Base-by-base conservation (phyloP, 1,140 invertebrate species). In the Megalopta genalis region DNA sequence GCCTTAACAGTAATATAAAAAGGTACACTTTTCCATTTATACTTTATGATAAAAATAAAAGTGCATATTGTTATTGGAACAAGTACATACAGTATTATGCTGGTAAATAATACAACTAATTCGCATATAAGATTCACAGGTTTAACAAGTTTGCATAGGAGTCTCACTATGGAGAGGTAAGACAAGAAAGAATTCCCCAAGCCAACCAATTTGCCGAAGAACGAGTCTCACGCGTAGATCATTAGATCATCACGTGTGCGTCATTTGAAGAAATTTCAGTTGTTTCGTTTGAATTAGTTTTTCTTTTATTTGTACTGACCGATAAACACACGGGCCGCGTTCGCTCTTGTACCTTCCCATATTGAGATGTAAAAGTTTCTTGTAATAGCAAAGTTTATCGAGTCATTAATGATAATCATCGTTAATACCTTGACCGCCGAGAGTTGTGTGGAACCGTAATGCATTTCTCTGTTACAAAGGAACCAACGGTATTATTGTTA, bases 1-100 rank as follows among this genome's bases (percentile, higher is more conserved):
- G 88, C 87, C 87, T 88, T 89, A 89, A 89, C 82, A 88, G 80
- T 90, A 88, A 88, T 87, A 89, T 89, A 88, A 87, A 90, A 87
- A 89, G 84, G 85, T 88, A 89, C 84, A 90, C 83, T 88, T 89
- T 86, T 87, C 64, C 86, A 87, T 85, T 89, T 86, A 87, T 87
- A 80, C 74, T 84, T 82, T 86, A 86, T 85, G 82, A 89, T 87
- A 88, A 88, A 87, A 90, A 89, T 90, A 90, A 90, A 88, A 86
- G 84, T 88, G 82, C 84, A 87, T 88, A 88, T 85, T 68, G 70
- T 83, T 89, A 89, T 88, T 81, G 86, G 80, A 89, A 88, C 86
- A 86, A 90, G 83, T 89, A 88, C 82, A 85, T 89, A 87, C 79
- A 87, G 68, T 83, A 80, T 87, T 87, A 89, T 83, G 83, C 80